Evolutionary conservation across 1,140 invertebrate genomes (phyloP).

Genomic region (Sycobia sp.): DNA sequence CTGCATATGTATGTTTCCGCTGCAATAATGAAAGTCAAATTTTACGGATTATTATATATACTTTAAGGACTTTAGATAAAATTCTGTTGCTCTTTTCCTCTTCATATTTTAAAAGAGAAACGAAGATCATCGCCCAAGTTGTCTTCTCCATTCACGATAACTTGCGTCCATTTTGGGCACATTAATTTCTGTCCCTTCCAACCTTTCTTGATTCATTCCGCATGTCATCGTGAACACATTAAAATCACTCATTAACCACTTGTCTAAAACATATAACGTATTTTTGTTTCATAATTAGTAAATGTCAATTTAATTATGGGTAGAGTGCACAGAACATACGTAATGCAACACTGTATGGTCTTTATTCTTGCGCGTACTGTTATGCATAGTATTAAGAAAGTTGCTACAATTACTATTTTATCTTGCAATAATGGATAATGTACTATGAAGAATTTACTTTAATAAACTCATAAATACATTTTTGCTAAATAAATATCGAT

Average conservation of each 20-base stretch:
- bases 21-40: slow-evolving; percentile 41
- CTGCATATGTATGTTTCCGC: slow-evolving; percentile 24
- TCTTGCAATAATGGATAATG: too few species aligned
- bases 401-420: too few species aligned
- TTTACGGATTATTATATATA: slow-evolving; percentile 14
- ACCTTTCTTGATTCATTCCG: slow-evolving; percentile 42
- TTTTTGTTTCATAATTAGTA: slow-evolving; percentile 13
- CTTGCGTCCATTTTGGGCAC: slow-evolving; percentile 35
- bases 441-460: too few species aligned
- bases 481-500: too few species aligned
- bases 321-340: background rate
- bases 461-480: too few species aligned
- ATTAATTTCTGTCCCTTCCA: slow-evolving; percentile 32
- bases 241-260: slow-evolving; percentile 56
- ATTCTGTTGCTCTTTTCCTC: slow-evolving; percentile 40
- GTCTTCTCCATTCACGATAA: slow-evolving; percentile 32
- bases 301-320: slow-evolving; percentile 5
- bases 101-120: slow-evolving; percentile 47
- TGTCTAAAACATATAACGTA: slow-evolving; percentile 45
- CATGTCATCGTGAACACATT: slow-evolving; percentile 51
- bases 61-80: slow-evolving; percentile 18
- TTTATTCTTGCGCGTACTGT: too few species aligned
- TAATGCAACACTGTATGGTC: too few species aligned
- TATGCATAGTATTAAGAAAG: too few species aligned
- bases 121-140: slow-evolving; percentile 41